These are phyloP conservation scores for Megaceryle torquata DNA, from an alignment of 2,113 vertebrate species.

Conservation along the genomic window DNA sequence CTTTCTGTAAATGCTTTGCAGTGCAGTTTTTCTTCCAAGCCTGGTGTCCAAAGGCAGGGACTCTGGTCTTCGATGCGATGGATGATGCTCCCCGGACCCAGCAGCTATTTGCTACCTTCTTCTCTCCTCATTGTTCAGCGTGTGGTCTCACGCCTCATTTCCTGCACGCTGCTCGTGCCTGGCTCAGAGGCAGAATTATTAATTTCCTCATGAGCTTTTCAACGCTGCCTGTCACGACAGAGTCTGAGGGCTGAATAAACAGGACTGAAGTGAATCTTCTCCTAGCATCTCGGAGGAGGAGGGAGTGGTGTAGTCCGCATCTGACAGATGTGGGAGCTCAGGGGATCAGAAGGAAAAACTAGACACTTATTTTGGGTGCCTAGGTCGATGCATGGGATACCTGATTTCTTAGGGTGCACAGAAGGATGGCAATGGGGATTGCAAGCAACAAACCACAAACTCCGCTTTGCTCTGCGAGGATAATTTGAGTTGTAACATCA, in stretches of 20 bases:
- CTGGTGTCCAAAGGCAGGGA: background rate
- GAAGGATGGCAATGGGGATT: background rate
- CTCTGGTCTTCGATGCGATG: background rate
- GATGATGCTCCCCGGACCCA: background rate
- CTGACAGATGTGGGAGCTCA: background rate
- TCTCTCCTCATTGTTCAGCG: background rate
- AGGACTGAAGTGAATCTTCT: background rate
- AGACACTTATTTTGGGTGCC: background rate
- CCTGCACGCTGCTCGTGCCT: background rate
- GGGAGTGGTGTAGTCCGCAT: background rate
- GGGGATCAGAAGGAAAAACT: background rate
- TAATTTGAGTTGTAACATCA: background rate
- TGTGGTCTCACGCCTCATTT: slow-evolving; percentile 31
- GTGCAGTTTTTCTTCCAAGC: background rate
- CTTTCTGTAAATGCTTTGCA: background rate
- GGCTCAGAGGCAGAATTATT: slow-evolving; percentile 37
- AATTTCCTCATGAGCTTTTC: slow-evolving; percentile 37
- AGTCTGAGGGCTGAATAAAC: slow-evolving; percentile 22
- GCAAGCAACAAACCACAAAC: background rate
- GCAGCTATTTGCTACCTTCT: background rate
- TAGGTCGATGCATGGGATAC: background rate
- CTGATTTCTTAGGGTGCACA: background rate
- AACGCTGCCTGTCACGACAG: background rate
- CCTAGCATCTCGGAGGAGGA: background rate
- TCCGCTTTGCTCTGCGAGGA: background rate